These are phyloP conservation scores for Paraescarpia echinospica DNA, from an alignment of 1,140 invertebrate species.

Conservation along the genomic window DNA sequence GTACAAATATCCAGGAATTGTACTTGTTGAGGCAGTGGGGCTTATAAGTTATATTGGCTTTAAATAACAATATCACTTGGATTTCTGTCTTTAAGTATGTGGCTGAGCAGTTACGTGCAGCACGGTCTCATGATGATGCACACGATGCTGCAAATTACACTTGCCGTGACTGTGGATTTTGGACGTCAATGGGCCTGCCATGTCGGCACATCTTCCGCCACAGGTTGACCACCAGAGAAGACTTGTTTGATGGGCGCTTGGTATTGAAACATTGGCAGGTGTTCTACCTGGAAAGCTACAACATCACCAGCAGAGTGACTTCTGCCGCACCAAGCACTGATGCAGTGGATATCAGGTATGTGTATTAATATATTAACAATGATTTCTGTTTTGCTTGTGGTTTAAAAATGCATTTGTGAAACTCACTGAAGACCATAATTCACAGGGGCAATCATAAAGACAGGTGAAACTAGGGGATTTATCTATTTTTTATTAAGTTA, in stretches of 20 bases:
- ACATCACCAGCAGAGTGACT: not conserved
- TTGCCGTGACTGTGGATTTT: not conserved
- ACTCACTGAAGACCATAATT: too few relatives aligned
- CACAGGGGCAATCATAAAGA: too few relatives aligned
- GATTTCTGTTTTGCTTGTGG: too few relatives aligned
- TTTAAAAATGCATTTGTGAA: too few relatives aligned
- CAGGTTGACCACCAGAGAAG: too few relatives aligned
- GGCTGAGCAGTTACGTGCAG: too few relatives aligned
- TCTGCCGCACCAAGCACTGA: not conserved
- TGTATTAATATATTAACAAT: not conserved
- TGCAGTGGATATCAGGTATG: not conserved
- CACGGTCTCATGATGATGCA: too few relatives aligned
- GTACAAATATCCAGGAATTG: too few relatives aligned
- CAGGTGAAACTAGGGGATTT: not conserved
- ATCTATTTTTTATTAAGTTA: not conserved
- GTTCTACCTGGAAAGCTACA: not conserved
- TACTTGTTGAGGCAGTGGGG: too few relatives aligned
- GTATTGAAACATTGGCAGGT: not conserved
- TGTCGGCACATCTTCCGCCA: constrained; percentile 10
- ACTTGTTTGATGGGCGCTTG: not conserved
- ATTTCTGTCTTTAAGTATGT: constrained; percentile 13
- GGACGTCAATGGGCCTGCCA: constrained; percentile 11
- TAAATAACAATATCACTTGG: not conserved
- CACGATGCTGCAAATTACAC: not conserved
- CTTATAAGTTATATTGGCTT: too few relatives aligned